phyloP scores from a whole-genome alignment of 2,797 vertebrate genomes.

The Parauchenoglanis ngamensis region DNA sequence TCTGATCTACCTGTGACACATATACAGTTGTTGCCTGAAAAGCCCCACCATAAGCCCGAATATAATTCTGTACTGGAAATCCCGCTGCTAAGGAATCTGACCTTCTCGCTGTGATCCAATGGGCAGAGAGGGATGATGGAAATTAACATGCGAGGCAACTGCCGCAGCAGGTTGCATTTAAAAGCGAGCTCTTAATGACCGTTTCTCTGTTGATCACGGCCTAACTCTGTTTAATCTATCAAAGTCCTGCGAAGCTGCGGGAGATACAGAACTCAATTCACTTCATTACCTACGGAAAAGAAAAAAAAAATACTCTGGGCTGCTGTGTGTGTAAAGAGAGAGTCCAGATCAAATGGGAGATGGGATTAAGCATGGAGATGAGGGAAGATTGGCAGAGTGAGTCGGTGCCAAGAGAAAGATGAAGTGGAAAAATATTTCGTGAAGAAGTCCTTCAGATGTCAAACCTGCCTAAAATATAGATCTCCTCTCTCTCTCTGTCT shows the following conservation, averaged over 20 bases:
- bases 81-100: slow-evolving; percentile 5
- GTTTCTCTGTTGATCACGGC: slow-evolving; percentile 67
- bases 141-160: slow-evolving; percentile 65
- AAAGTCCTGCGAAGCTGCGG: slow-evolving; percentile 59
- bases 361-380: slow-evolving; percentile 39
- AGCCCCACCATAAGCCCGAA: not conserved
- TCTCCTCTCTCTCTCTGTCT: not conserved
- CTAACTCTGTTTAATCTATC: slow-evolving; percentile 68
- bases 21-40: not conserved
- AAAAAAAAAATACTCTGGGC: not conserved
- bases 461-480: slow-evolving; percentile 27
- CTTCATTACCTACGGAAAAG: slow-evolving; percentile 52
- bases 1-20: not conserved
- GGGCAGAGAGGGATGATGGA: slow-evolving; percentile 62
- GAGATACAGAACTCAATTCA: slow-evolving; percentile 55
- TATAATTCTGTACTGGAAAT: slow-evolving; percentile 16
- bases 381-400: not conserved
- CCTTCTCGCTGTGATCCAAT: slow-evolving; percentile 53
- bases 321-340: slow-evolving; percentile 18
- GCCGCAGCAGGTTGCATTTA: slow-evolving; percentile 56
- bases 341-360: slow-evolving; percentile 46
- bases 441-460: slow-evolving; percentile 38
- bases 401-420: not conserved
- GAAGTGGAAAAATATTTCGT: slow-evolving; percentile 19
- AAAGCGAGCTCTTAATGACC: slow-evolving; percentile 62